Evolutionary conservation across 1,140 invertebrate genomes (phyloP), one percentile per base, ranked within the genome.

Genomic region (Asbolus verrucosus): DNA sequence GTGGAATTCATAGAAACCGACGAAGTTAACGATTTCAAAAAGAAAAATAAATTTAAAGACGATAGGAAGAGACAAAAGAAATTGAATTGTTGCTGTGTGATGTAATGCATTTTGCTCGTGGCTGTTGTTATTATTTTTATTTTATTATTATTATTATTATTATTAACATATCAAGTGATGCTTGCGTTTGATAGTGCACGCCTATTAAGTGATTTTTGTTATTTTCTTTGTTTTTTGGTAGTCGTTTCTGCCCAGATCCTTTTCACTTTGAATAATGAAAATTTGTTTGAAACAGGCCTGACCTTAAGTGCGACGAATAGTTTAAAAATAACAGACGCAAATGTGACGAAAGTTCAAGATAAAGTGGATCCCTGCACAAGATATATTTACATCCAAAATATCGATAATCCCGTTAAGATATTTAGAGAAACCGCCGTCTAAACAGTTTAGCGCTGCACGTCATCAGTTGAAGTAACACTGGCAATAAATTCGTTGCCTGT

Each of bases 361-460:
- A 69, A 50, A 39, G 46, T 65, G 36, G 41, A 59, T 65, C 61
- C 19, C 18, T 65, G 74, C 21, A 70, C 75, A 21, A 68, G 73
- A 14, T 78, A 77, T 63, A 74, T 78, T 74, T 78, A 76, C 50
- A 76, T 78, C 14, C 67, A 74, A 68, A 78, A 77, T 65, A 73
- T 78, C 27, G 65, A 77, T 46, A 71, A 76, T 31, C 75, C 77
- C 19, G 63, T 77, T 15, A 78, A 78, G 65, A 70, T 78, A 24
- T 77, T 77, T 62, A 73, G 72, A 46, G 77, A 78, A 69, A 77
- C 77, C 39, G 73, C 77, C n/a, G 77, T 78, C 11, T 78, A 71
- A 77, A 46, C 1, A 24, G n/a, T 50, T 8, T 41, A 41, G 39
- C 5, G 41, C 41, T 9, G 18, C 41, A 46, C 14, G 16, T 46